Evolutionary conservation across 2,888 invertebrate species (phyloP).

Genomic region (Macaria notata): DNA sequence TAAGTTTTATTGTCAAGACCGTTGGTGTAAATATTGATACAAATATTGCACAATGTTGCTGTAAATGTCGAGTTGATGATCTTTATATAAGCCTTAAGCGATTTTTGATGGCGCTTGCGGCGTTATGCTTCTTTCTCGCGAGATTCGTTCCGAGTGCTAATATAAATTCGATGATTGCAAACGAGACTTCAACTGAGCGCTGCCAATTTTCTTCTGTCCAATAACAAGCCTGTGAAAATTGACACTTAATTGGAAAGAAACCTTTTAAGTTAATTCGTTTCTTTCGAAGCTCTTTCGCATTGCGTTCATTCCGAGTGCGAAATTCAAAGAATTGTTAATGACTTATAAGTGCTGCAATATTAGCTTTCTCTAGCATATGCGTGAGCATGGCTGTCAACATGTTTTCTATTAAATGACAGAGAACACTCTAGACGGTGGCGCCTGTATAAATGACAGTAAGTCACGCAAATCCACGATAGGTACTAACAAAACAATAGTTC

Average conservation of each 20-base stretch:
- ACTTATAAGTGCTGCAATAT: constrained; percentile 33
- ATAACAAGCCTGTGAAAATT: constrained; percentile 2
- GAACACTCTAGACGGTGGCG: constrained; percentile 31
- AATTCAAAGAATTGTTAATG: constrained; percentile 21
- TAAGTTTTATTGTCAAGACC: constrained; percentile 55
- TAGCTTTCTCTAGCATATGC: constrained; percentile 52
- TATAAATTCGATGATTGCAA: constrained; percentile 21
- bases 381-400: constrained; percentile 44
- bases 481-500: constrained; percentile 46
- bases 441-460: constrained; percentile 42
- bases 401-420: constrained; percentile 59
- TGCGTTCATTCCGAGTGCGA: neutral
- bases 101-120: constrained; percentile 58
- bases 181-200: constrained; percentile 10
- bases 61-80: constrained; percentile 51
- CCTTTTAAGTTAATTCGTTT: constrained; percentile 1
- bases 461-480: constrained; percentile 51
- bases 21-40: constrained; percentile 59
- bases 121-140: constrained; percentile 13
- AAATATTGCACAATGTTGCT: constrained; percentile 45
- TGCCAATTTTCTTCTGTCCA: constrained; percentile 7
- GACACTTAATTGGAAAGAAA: constrained; percentile 10
- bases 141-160: constrained; percentile 11
- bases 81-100: constrained; percentile 61
- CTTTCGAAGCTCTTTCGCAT: neutral